Conservation (phyloP, 2,113 vertebrate genomes). For the Odocoileus virginianus region DNA sequence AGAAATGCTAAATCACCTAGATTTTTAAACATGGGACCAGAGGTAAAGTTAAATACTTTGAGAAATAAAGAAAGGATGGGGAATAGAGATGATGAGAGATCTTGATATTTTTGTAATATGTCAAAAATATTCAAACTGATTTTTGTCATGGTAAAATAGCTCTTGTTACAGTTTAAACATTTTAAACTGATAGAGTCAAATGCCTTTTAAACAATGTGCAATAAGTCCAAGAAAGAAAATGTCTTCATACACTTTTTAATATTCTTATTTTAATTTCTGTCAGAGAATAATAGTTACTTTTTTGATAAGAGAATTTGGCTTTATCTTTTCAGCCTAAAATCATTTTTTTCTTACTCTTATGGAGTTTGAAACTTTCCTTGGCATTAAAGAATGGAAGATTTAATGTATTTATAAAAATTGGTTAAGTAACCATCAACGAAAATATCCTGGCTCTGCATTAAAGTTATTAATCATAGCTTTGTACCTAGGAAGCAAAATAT, state of each 20-base stretch:
- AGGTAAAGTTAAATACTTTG: background rate
- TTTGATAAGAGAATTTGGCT: background rate
- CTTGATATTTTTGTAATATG: constrained; percentile 22
- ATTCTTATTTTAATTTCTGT: background rate
- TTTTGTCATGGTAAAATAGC: constrained; percentile 46
- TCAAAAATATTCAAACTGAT: constrained; percentile 45
- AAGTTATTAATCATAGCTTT: constrained; percentile 46
- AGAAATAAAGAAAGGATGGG: background rate
- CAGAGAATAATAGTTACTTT: background rate
- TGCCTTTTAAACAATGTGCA: constrained; percentile 20
- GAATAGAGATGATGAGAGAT: background rate
- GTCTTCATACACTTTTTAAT: background rate
- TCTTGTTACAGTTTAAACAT: constrained; percentile 41
- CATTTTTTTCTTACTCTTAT: background rate
- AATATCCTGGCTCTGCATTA: constrained; percentile 2
- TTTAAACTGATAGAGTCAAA: background rate
- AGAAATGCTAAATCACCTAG: background rate
- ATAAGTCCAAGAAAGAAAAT: constrained; percentile 45
- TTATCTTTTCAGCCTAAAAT: background rate
- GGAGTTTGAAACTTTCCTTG: constrained; percentile 15
- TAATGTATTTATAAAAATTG: background rate
- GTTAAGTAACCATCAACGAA: constrained; percentile 30
- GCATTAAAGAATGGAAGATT: background rate
- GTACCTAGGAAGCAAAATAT: constrained; percentile 36
- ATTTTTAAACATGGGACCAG: background rate